Evolutionary conservation across 2,113 vertebrate genomes (phyloP), one percentile per base, ranked within the genome.

Genomic region (Motacilla alba): DNA sequence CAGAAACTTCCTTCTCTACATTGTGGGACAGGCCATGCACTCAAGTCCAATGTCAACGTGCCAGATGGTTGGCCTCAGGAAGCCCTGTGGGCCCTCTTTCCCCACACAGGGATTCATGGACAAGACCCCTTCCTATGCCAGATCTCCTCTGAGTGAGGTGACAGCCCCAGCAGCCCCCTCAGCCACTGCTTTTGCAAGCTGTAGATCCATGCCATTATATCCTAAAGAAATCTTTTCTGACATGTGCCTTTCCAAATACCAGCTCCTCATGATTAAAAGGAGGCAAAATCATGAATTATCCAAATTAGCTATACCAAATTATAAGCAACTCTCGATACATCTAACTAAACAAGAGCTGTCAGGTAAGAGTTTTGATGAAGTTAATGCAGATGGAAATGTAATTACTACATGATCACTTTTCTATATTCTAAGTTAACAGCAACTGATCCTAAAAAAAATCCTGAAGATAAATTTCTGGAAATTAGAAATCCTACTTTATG

Each of bases 1-100:
- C 47, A 75, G 28, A 53, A 79, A 37, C 9, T 4, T 52, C 27
- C 19, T 50, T 43, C 63, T 66, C 39, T 41, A 21, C n/a, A 16
- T 10, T 18, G 5, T 5, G 19, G 19, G 13, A 44, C 10, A 7
- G 58, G 21, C 27, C n/a, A 43, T 0, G 2, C 8, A 23, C 21
- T 17, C 2, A 19, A 39, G 30, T 6, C 7, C 31, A 74, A 24
- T 0, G 4, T 7, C 41, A 84, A 9, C 0, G 0, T 15, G 22
- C 6, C n/a, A 44, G 27, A 26, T 4, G 9, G 15, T 0, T 50
- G 58, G 9, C 39, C 31, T 37, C 33, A 79, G 35, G 52, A 89
- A 88, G 63, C 23, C 43, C 60, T 39, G 2, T 7, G 60, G 37
- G 10, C 14, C n/a, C 7, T 41, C 28, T 3, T 33, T 15, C 20